phyloP scores from a whole-genome alignment of 1,140 invertebrate genomes.

The Gonioctena quinquepunctata region DNA sequence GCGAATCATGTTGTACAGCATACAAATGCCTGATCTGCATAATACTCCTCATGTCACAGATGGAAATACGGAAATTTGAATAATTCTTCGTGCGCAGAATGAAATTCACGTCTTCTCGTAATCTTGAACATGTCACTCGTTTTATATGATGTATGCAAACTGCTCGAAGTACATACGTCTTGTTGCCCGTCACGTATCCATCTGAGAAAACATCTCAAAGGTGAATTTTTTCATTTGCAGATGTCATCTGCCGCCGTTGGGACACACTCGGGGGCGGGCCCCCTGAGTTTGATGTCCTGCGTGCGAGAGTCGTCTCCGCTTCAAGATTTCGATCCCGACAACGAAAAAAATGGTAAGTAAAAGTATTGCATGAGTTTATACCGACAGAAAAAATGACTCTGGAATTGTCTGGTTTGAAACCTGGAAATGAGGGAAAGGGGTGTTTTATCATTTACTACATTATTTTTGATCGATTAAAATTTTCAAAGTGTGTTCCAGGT shows the following conservation, averaged over 20 bases:
- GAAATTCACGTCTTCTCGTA: neutral
- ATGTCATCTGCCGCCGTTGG: constrained; percentile 45
- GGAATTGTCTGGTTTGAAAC: no score
- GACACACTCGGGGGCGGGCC: constrained; percentile 43
- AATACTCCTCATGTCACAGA: no score
- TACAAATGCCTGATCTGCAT: no score
- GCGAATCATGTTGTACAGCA: no score
- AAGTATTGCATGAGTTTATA: no score
- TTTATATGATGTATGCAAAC: neutral
- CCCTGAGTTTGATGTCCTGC: constrained; percentile 59
- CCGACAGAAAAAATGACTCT: no score
- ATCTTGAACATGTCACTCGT: neutral
- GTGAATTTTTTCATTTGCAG: constrained; percentile 31
- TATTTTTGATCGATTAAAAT: no score
- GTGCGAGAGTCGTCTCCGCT: constrained; percentile 60
- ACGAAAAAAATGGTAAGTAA: constrained; percentile 50
- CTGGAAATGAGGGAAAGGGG: no score
- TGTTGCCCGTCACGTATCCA: neutral
- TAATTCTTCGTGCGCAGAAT: neutral
- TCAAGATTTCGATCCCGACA: constrained; percentile 45
- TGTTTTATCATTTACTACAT: no score
- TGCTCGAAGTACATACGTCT: neutral
- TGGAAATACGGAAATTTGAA: neutral
- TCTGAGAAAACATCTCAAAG: neutral
- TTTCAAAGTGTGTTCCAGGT: no score